A percentile compares a stretch with the other conserved stretches of the same genome.
Evolutionary conservation across 2,113 vertebrate species (phyloP).

Genomic region (Lasiurus borealis): DNA sequence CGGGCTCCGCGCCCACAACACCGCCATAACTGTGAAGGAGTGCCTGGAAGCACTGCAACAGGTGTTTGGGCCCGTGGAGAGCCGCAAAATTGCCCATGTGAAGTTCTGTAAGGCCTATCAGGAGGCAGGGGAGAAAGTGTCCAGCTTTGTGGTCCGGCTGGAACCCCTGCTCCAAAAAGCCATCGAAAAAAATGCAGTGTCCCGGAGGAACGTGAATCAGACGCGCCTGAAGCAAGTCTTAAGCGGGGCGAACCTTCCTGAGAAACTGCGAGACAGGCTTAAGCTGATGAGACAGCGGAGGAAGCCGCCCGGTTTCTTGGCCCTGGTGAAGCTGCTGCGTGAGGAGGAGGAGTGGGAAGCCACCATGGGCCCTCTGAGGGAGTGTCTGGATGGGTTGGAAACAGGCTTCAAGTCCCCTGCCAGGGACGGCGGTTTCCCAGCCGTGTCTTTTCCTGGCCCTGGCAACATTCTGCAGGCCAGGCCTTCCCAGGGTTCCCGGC

Average conservation of each 20-base stretch:
- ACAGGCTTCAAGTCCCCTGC: background rate
- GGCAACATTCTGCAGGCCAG: background rate
- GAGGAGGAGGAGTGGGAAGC: conserved; percentile 54
- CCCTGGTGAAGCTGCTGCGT: conserved; percentile 38
- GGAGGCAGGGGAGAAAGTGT: conserved; percentile 38
- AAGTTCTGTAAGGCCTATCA: conserved; percentile 50
- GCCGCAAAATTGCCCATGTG: background rate
- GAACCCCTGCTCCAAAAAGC: conserved; percentile 67
- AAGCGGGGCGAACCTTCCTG: background rate
- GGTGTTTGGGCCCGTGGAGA: conserved; percentile 56
- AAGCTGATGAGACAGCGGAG: conserved; percentile 1
- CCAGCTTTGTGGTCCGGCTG: conserved; percentile 28
- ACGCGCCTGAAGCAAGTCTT: conserved; percentile 52
- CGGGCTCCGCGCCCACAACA: background rate
- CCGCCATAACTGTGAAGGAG: background rate
- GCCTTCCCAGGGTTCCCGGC: background rate
- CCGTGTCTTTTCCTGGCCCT: background rate
- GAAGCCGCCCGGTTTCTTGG: conserved; percentile 58
- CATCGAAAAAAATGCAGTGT: background rate
- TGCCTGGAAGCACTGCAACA: conserved; percentile 57
- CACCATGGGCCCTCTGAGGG: background rate
- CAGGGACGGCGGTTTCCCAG: background rate
- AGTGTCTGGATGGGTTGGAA: background rate
- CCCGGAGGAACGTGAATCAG: conserved; percentile 38
- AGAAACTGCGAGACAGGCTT: background rate